Base-by-base conservation (phyloP, 2,888 invertebrate species). In the Calephelis perditalis region DNA sequence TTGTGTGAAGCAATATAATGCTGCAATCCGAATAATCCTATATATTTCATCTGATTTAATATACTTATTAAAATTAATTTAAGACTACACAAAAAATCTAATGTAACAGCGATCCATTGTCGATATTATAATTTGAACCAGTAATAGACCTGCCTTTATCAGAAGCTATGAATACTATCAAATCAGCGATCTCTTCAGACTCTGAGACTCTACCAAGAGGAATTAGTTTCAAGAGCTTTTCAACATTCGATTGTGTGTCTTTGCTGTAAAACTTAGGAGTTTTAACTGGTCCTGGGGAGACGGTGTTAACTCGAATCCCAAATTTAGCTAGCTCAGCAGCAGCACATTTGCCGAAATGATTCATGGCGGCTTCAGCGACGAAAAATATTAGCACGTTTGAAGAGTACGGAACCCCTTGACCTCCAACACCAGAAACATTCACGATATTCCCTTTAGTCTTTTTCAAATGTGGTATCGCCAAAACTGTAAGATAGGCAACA, bases 91-190 rank as follows among this genome's bases (percentile, higher is more conserved):
- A 5, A 40, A 5, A 40, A 40, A 7, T 40, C 40, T 40, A 40
- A 7, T 8, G 7, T 40, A 40, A 40, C 3, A 69, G 52, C 56
- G 60, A 62, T 26, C 75, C 75, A 58, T 72, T 70, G 52, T 74
- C 72, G 35, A 59, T 58, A 0, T 71, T 65, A 62, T 65, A 71
- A 11, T 65, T 61, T 0, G 71, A 69, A 12, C 74, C 74, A 11
- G 75, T 75, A 8, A 74, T 68, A 11, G 69, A 67, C 47, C 62
- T 71, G 6, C 72, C 67, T 60, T 71, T 74, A 15, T 73, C 72
- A 47, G 72, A 70, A 1, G 74, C 70, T 10, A 74, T 57, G 57
- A 67, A 76, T 6, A 72, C 36, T 2, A 71, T 64, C 12, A 76
- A 45, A 11, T 76, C 70, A 0, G 74, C 73, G n/a, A 73, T 67